Percentiles rank a stretch among this genome's conserved stretches.
phyloP scores from a whole-genome alignment of 1,140 invertebrate genomes.

The Elymnias hypermnestra region DNA sequence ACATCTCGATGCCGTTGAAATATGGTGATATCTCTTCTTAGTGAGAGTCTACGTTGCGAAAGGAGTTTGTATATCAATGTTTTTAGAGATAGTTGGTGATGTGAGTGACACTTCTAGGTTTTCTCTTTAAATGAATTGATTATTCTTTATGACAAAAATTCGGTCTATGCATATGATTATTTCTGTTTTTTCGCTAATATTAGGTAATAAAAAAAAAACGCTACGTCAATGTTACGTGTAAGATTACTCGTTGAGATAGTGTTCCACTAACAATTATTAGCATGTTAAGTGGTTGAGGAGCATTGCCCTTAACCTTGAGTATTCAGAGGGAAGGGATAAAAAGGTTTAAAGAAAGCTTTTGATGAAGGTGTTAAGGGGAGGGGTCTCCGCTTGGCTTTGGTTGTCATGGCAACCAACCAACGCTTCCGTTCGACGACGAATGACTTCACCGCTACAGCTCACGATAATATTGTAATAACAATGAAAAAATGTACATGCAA shows the following conservation, averaged over 20 bases:
- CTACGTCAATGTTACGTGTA: slow-evolving; percentile 3
- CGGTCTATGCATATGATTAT: no score
- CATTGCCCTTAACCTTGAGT: slow-evolving; percentile 33
- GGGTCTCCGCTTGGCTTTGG: slow-evolving; percentile 1
- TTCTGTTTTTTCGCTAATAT: background rate
- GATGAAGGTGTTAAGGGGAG: background rate
- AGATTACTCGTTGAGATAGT: slow-evolving; percentile 5
- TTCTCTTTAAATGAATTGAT: no score
- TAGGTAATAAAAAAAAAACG: background rate
- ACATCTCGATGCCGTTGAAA: no score
- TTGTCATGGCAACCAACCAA: slow-evolving; percentile 23
- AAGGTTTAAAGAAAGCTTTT: background rate
- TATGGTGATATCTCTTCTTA: no score
- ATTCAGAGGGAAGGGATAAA: background rate
- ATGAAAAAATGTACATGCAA: no score
- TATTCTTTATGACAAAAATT: no score
- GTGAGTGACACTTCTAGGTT: no score
- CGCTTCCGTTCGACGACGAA: slow-evolving; percentile 11
- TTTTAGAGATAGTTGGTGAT: no score
- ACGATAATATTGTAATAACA: no score
- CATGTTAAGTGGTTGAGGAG: background rate
- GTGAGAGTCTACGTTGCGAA: no score
- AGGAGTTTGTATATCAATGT: no score
- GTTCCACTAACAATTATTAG: slow-evolving; percentile 4
- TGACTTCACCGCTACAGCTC: no score